Evolutionary conservation across 2,797 vertebrate species (phyloP), one percentile per base, ranked within the genome.

Genomic region (Fringilla coelebs): DNA sequence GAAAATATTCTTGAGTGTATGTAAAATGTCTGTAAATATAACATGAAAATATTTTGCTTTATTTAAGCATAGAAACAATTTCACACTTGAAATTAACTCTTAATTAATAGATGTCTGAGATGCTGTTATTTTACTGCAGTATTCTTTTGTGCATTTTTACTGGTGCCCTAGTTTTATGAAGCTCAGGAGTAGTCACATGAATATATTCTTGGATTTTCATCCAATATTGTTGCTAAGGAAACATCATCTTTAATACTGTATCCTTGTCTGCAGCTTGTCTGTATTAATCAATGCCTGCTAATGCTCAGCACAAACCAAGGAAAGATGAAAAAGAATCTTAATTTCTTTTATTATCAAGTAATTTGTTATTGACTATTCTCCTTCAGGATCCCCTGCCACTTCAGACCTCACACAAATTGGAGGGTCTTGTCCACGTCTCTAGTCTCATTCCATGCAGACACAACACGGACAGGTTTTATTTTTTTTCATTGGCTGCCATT

Each of bases 181-280:
- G 94, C 94, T 94, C 72, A 77, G 79, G 78, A 91, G 45, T 86
- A 95, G 96, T 97, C 95, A 96, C 92, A 85, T 96, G 96, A 94
- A 94, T 93, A 38, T 94, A 94, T 94, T 96, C 93, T 96, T 95
- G 93, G 92, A 85, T 95, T 94, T 96, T 94, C 78, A 85, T 96
- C 90, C 90, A 85, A 75, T 97, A 95, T 93, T 95, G 95, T 96
- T 97, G 95, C 96, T 93, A 97, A 90, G 96, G 95, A 93, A 95
- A 96, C 96, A 96, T 96, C 96, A 85, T 96, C 94, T 96, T 95
- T 96, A 96, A 96, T 96, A 87, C 75, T 86, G 76, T 94, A 93
- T 94, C 90, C 85, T 90, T 95, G 88, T 92, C 89, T 96, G 79
- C 92, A 82, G 92, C 96, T 84, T 96, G 93, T 95, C 90, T 94